Evolutionary conservation across 1,140 invertebrate genomes (phyloP).

Genomic region (Reticulitermes speratus): DNA sequence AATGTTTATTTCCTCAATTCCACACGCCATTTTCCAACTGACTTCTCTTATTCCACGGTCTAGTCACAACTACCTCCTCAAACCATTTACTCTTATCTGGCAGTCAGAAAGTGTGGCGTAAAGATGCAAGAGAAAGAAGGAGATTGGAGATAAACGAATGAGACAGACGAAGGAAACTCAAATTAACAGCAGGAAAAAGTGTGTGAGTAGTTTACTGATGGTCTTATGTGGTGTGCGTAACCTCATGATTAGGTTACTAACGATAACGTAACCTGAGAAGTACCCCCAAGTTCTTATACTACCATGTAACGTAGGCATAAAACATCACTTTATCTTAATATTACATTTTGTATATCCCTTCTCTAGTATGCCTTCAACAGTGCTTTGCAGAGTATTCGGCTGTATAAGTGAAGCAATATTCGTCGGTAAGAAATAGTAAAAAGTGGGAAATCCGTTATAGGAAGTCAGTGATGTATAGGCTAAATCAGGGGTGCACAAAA

Average conservation of each 20-base stretch:
- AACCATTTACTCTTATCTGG: slow-evolving; percentile 24
- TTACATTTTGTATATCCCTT: not conserved
- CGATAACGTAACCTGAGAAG: not conserved
- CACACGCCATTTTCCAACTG: not conserved
- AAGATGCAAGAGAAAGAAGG: not conserved
- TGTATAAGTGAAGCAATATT: too few relatives aligned
- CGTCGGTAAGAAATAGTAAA: too few relatives aligned
- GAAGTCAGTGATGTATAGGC: too few relatives aligned
- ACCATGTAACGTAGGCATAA: not conserved
- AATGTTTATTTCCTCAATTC: slow-evolving; percentile 28
- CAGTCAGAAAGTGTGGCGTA: not conserved
- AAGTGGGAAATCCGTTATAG: too few relatives aligned
- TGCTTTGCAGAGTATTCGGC: not conserved
- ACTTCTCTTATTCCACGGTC: not conserved
- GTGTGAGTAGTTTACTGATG: not conserved
- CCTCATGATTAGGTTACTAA: not conserved
- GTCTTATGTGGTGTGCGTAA: not conserved
- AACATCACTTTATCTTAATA: not conserved
- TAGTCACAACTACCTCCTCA: not conserved
- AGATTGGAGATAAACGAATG: not conserved
- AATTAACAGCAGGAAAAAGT: not conserved
- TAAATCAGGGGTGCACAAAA: too few relatives aligned
- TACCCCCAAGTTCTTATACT: not conserved
- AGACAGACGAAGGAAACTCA: not conserved
- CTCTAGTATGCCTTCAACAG: not conserved